A percentile compares a stretch with the other conserved stretches of the same genome.
Conservation (phyloP, 2,797 vertebrate species). For the Crocidura indochinensis region DNA sequence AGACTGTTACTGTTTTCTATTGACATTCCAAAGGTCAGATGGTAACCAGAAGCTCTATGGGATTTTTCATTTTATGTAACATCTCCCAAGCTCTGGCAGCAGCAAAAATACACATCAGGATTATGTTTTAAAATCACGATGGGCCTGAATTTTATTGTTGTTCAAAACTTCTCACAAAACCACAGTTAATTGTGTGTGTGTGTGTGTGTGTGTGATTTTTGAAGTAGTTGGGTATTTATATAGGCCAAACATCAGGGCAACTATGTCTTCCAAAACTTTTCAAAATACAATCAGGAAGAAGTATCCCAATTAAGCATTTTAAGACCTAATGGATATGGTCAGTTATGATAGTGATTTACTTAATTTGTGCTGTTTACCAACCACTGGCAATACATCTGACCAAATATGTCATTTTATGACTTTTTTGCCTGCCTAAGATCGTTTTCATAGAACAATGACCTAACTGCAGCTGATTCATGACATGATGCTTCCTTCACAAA, state of each 20-base stretch:
- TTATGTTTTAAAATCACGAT: background rate
- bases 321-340: background rate
- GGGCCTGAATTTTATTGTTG: constrained; percentile 3
- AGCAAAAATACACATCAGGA: constrained; percentile 16
- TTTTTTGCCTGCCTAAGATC: constrained; percentile 66
- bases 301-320: constrained; percentile 31
- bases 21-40: constrained; percentile 67
- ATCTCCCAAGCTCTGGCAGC: constrained; percentile 51
- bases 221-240: background rate
- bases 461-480: constrained; percentile 36
- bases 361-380: background rate
- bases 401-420: constrained; percentile 67
- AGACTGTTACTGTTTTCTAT: constrained; percentile 43
- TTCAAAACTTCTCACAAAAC: constrained; percentile 54
- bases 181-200: background rate
- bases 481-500: constrained; percentile 26
- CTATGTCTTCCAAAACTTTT: background rate
- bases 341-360: background rate
- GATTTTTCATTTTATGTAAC: constrained; percentile 11
- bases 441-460: constrained; percentile 44
- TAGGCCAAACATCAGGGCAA: background rate
- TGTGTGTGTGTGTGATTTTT: background rate
- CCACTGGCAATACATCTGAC: background rate
- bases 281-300: constrained; percentile 18
- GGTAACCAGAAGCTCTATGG: constrained; percentile 53